Base-by-base conservation (phyloP, 2,888 invertebrate genomes). In the Dascillus cervinus region DNA sequence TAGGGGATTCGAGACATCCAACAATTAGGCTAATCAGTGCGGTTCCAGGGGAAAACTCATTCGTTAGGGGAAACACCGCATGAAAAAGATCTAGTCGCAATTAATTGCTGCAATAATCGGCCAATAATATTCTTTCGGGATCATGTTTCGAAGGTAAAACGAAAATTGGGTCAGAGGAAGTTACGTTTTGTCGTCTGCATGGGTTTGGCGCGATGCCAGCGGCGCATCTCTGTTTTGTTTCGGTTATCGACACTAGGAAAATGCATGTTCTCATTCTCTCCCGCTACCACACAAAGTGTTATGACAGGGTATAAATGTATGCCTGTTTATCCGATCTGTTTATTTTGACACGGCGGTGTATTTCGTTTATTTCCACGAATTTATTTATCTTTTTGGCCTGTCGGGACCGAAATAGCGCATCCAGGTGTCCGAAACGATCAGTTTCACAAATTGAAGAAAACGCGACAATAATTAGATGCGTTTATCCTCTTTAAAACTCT, bases 21-120 rank as follows among this genome's bases (percentile, higher is more conserved):
- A 19, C 38, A 38, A 38, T 38, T 38, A 27, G 34, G 33, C 34
- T 38, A 38, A 38, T 38, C 38, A 38, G 19, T 20, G 30, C 29
- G 32, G 24, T 34, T 37, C 25, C 21, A 21, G 28, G 37, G 32
- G 29, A 37, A 29, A 26, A 14, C 22, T 26, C n/a, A 23, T 33
- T 13, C 13, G 26, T 24, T 30, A 13, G 19, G 38, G 38, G 38
- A 34, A 34, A 38, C 8, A 17, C 34, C 34, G 34, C 11, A 24
- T 21, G 27, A 23, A 34, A 27, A 25, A 37, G 26, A 30, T 30
- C 24, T 13, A 19, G 23, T 32, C 22, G 14, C 26, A 33, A 29
- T 26, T 29, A 29, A 37, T 37, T 19, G 26, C 17, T 14, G 13
- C 21, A 14, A 32, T 24, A 26, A 21, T 32, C 14, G 17, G 8